Conservation (phyloP, 1,140 invertebrate genomes). For the Lordiphosa collinella region DNA sequence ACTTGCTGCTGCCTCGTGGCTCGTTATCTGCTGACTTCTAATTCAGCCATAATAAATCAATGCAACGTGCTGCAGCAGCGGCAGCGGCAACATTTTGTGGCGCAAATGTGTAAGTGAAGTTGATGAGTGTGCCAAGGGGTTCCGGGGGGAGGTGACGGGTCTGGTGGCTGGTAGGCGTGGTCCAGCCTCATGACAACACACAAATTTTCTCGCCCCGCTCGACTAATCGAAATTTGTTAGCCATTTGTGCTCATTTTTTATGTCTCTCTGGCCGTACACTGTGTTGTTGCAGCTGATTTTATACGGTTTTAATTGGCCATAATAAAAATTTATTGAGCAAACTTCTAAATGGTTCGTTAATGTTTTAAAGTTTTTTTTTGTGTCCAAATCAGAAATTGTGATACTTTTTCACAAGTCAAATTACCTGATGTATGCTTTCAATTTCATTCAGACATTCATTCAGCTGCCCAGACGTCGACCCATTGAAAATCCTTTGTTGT, state of each 20-base stretch:
- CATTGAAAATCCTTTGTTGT: conserved; percentile 34
- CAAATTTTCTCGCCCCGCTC: conserved; percentile 46
- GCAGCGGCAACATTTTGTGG: conserved; percentile 63
- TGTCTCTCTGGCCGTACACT: conserved; percentile 15
- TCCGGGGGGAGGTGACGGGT: not conserved
- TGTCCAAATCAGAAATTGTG: not conserved
- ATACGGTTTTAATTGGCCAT: conserved; percentile 75
- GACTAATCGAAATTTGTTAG: conserved; percentile 76
- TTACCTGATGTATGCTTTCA: conserved; percentile 17
- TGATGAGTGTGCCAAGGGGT: conserved; percentile 46
- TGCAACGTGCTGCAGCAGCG: conserved; percentile 68
- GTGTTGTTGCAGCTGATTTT: conserved; percentile 42
- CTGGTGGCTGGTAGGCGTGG: conserved; percentile 6
- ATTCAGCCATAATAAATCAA: conserved; percentile 76
- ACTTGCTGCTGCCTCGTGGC: conserved; percentile 29
- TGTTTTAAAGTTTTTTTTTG: conserved; percentile 17
- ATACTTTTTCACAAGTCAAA: not conserved
- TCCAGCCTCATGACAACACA: conserved; percentile 39
- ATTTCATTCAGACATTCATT: conserved; percentile 35
- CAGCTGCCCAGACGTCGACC: conserved; percentile 2
- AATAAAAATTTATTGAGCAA: conserved; percentile 70
- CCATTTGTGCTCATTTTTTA: conserved; percentile 69
- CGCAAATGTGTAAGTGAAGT: conserved; percentile 75
- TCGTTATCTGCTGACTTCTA: conserved; percentile 77
- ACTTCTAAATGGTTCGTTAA: conserved; percentile 75